Evolutionary conservation across 2,888 invertebrate species (phyloP).

Genomic region (Stenotaenia linearis): DNA sequence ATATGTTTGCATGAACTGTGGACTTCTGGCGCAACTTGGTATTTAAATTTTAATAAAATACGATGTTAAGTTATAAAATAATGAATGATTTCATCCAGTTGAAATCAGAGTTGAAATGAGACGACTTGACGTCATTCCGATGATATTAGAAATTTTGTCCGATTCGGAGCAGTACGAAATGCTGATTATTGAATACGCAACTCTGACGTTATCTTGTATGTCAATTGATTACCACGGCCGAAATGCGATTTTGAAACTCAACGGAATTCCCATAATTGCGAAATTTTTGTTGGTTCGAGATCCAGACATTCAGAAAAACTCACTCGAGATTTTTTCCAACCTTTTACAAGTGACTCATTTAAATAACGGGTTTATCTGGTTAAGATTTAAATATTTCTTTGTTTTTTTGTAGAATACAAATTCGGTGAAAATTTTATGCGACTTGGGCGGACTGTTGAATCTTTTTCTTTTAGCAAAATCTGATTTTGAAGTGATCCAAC

Average conservation of each 20-base stretch:
- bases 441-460: neutral
- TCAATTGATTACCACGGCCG: neutral
- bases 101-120: neutral
- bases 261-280: neutral
- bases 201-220: neutral
- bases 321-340: neutral
- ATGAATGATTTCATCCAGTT: neutral
- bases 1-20: neutral
- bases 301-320: constrained; percentile 7
- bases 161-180: neutral
- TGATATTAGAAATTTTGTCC: neutral
- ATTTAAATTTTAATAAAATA: neutral
- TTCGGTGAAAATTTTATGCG: neutral
- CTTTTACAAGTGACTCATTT: neutral
- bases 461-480: neutral
- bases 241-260: neutral
- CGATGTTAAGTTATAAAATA: neutral
- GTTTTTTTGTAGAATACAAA: neutral
- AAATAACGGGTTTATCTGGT: neutral
- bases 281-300: neutral
- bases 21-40: neutral
- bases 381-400: neutral
- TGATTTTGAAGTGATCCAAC: neutral
- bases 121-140: neutral
- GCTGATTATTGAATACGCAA: neutral